Evolutionary conservation across 2,888 invertebrate genomes (phyloP).

Genomic region (Oligia fasciuncula): DNA sequence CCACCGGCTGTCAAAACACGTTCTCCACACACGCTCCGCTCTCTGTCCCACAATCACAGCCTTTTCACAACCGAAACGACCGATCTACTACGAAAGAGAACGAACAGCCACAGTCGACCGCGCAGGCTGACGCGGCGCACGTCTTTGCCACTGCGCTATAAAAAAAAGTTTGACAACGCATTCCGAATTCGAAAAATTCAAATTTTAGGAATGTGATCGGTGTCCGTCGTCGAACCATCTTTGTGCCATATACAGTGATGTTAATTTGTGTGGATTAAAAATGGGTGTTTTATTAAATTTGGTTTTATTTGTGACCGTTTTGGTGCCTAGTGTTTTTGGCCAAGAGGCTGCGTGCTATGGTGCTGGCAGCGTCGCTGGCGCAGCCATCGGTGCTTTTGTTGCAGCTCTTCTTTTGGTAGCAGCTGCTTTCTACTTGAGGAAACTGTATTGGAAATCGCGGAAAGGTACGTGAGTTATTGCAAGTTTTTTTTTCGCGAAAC

Average conservation of each 20-base stretch:
- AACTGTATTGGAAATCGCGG: slow-evolving; percentile 91
- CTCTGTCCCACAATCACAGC: slow-evolving; percentile 85
- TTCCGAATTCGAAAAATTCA: slow-evolving; percentile 76
- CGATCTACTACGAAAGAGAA: slow-evolving; percentile 64
- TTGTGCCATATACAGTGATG: slow-evolving; percentile 88
- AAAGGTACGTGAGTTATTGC: slow-evolving; percentile 83
- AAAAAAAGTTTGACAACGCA: slow-evolving; percentile 75
- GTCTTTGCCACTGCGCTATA: slow-evolving; percentile 68
- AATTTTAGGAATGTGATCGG: slow-evolving; percentile 85
- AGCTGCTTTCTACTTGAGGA: slow-evolving; percentile 90
- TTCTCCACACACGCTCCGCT: slow-evolving; percentile 84
- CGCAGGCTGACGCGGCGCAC: slow-evolving; percentile 84
- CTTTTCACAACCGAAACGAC: slow-evolving; percentile 76
- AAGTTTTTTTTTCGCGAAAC: slow-evolving; percentile 32
- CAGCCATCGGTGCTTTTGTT: slow-evolving; percentile 93
- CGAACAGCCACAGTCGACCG: slow-evolving; percentile 80
- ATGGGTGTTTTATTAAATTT: slow-evolving; percentile 86
- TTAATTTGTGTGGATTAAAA: slow-evolving; percentile 74
- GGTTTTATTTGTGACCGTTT: slow-evolving; percentile 83
- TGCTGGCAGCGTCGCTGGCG: slow-evolving; percentile 92
- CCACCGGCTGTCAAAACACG: slow-evolving; percentile 81
- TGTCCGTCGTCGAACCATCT: slow-evolving; percentile 74
- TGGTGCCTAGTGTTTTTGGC: slow-evolving; percentile 85
- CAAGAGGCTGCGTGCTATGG: slow-evolving; percentile 91
- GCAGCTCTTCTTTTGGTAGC: slow-evolving; percentile 91